These are phyloP conservation scores for Gymnodraco acuticeps DNA, from an alignment of 2,797 vertebrate species.

Conservation along the genomic window DNA sequence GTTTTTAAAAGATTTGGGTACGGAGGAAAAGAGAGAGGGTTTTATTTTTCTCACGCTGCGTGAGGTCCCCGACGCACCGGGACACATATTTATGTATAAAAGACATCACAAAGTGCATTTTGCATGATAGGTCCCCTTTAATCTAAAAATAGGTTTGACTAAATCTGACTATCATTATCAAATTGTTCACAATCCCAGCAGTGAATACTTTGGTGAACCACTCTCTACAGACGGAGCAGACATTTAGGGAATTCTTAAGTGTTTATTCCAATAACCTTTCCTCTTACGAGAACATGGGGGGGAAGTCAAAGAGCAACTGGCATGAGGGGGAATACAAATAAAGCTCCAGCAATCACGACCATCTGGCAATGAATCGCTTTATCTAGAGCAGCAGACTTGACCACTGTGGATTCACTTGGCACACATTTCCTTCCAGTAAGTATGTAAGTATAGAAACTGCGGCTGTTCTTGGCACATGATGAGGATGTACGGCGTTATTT, in stretches of 20 bases:
- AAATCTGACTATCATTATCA: background rate
- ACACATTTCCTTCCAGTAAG: constrained; percentile 13
- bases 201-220: background rate
- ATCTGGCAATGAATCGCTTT: background rate
- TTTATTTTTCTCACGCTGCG: too few relatives aligned
- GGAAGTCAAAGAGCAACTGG: background rate
- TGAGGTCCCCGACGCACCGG: too few relatives aligned
- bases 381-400: background rate
- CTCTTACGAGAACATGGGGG: background rate
- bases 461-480: constrained; percentile 12
- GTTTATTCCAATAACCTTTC: background rate
- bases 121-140: too few relatives aligned
- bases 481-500: background rate
- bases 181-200: too few relatives aligned
- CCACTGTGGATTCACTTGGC: constrained; percentile 4
- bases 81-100: too few relatives aligned
- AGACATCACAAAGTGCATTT: too few relatives aligned
- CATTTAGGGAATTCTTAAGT: background rate
- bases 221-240: background rate
- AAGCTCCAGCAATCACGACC: background rate
- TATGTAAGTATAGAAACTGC: constrained; percentile 33
- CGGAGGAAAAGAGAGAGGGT: too few relatives aligned
- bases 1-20: too few relatives aligned
- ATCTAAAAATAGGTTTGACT: background rate
- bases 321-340: background rate